Evolutionary conservation across 2,113 vertebrate genomes (phyloP).

Genomic region (Lepisosteus oculatus): DNA sequence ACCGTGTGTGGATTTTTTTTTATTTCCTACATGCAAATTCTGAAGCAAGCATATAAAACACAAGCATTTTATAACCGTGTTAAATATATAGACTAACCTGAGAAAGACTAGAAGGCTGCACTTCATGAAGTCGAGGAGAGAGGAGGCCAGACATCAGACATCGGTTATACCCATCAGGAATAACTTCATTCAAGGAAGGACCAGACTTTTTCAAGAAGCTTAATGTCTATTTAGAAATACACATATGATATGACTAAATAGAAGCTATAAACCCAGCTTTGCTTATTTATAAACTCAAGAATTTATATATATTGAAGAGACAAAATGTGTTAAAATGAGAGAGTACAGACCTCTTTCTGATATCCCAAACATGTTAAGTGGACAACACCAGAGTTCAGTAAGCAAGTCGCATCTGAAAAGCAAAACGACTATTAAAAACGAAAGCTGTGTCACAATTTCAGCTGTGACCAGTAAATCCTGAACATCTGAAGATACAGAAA

Average conservation of each 20-base stretch:
- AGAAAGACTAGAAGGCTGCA: slow-evolving; percentile 80
- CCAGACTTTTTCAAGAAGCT: slow-evolving; percentile 86
- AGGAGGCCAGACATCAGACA: slow-evolving; percentile 90
- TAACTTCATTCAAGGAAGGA: slow-evolving; percentile 77
- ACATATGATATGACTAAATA: background rate
- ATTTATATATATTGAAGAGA: background rate
- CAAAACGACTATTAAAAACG: slow-evolving; percentile 2
- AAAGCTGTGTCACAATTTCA: background rate
- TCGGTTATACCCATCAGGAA: slow-evolving; percentile 79
- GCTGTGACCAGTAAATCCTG: too few species aligned
- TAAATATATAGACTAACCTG: slow-evolving; percentile 61
- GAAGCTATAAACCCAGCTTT: too few species aligned
- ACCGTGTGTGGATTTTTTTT: too few species aligned
- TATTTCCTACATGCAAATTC: too few species aligned
- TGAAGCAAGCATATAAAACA: too few species aligned
- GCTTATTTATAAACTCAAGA: too few species aligned
- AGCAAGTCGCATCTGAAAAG: slow-evolving; percentile 81
- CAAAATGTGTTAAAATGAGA: background rate
- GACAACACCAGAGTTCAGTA: slow-evolving; percentile 83
- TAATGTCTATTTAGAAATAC: slow-evolving; percentile 73
- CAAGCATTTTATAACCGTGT: too few species aligned
- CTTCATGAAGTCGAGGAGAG: slow-evolving; percentile 77
- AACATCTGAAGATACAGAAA: background rate
- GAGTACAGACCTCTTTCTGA: slow-evolving; percentile 83
- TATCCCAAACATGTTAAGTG: slow-evolving; percentile 88